Evolutionary conservation across 2,888 invertebrate genomes (phyloP), one percentile per base, ranked within the genome.

Genomic region (Hydroisotoma schaefferi): DNA sequence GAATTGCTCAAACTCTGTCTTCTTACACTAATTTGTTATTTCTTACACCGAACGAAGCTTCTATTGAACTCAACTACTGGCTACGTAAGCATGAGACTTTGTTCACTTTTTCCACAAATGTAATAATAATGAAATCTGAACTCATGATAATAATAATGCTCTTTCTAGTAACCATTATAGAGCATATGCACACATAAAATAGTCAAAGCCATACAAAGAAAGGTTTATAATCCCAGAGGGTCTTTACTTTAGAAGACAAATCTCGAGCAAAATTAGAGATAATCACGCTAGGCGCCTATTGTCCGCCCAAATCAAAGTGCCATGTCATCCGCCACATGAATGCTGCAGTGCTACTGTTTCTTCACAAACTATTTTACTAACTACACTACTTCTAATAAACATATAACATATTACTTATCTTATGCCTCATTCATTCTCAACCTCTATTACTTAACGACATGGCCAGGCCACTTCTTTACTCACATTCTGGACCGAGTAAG

Each of bases 231-330:
- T 40, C 40, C 40, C 40, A 40, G n/a, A 40, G 20, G 40, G 40
- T 20, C 40, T 40, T 40, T 15, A 40, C 8, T 40, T 40, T 40
- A 40, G 8, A 40, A 40, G 40, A 66, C 61, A 60, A 66, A 66
- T 60, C 57, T 57, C 55, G 49, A 59, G 61, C 61, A 57, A 67
- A 67, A 67, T 67, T 67, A 67, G 67, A 67, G 63, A 67, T 67
- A 67, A 67, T 67, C 67, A 67, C 63, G 67, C 67, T 57, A 63
- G 61, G 61, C 60, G 66, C 61, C 63, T 63, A 52, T 52, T 52
- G 51, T 52, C 51, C 63, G 61, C 57, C 61, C 67, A 63, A 63
- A 66, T 61, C 61, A 67, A 67, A 67, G 57, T 63, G 63, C 67
- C 61, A 59, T 67, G 67, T 61, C 67, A 67, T 65, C 63, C 59